Percentiles rank a stretch among this genome's conserved stretches.
These are phyloP conservation scores for Dryococelus australis DNA, from an alignment of 2,888 invertebrate species.

Conservation along the genomic window DNA sequence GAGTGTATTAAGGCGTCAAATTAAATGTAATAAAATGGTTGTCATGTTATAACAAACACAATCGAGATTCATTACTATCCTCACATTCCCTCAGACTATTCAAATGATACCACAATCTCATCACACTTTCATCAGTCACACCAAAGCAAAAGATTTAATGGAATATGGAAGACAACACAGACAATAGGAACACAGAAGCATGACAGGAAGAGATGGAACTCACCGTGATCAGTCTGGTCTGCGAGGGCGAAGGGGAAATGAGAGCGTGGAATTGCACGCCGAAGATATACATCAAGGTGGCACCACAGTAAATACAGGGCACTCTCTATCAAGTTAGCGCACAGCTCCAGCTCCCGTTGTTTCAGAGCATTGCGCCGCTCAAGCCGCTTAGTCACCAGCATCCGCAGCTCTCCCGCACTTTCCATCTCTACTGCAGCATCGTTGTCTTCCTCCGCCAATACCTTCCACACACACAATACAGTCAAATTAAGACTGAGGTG, in stretches of 20 bases:
- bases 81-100: no score
- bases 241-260: neutral
- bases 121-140: no score
- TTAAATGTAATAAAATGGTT: no score
- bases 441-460: neutral
- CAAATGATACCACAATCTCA: no score
- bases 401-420: neutral
- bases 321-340: conserved; percentile 73
- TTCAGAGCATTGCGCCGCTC: conserved; percentile 64
- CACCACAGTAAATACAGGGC: conserved; percentile 80
- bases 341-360: conserved; percentile 67
- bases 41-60: no score
- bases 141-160: no score
- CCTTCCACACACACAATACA: neutral
- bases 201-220: neutral
- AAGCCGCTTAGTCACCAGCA: conserved; percentile 56
- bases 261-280: conserved; percentile 63
- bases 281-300: conserved; percentile 75
- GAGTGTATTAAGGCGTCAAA: no score
- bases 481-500: no score
- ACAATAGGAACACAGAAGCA: no score
- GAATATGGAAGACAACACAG: no score
- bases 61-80: no score
- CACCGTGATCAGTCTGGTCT: neutral
- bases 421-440: neutral